phyloP scores from a whole-genome alignment of 2,888 invertebrate genomes.

The Agrotis ipsilon region DNA sequence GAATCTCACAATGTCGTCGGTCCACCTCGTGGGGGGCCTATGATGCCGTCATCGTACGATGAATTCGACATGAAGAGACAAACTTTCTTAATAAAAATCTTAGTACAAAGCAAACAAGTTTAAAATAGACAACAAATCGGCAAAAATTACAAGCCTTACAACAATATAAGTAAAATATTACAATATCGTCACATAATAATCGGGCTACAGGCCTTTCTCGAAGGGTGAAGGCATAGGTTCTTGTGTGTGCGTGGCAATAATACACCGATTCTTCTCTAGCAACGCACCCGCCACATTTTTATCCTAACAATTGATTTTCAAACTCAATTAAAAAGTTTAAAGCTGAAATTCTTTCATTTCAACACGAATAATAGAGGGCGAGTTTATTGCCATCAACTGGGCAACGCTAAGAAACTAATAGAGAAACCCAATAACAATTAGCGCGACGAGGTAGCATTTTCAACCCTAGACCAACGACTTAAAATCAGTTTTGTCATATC shows the following conservation, averaged over 20 bases:
- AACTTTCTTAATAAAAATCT: neutral
- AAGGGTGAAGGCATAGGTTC: neutral
- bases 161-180: neutral
- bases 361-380: too few relatives aligned
- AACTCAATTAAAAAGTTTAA: too few relatives aligned
- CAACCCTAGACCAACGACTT: too few relatives aligned
- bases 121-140: conserved; percentile 3
- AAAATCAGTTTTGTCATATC: neutral
- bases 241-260: too few relatives aligned
- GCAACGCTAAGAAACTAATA: neutral
- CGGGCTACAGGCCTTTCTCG: too few relatives aligned
- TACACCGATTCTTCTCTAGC: too few relatives aligned
- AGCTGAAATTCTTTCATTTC: too few relatives aligned
- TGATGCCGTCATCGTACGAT: neutral
- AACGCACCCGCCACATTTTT: too few relatives aligned
- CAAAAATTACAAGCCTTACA: conserved; percentile 1
- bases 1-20: too few relatives aligned
- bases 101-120: conserved; percentile 10
- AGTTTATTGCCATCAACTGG: neutral
- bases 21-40: too few relatives aligned
- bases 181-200: neutral
- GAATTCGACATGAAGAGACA: neutral
- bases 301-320: too few relatives aligned
- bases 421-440: neutral
- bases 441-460: neutral